A percentile compares a stretch with the other conserved stretches of the same genome.
phyloP scores from a whole-genome alignment of 2,113 vertebrate genomes.

The Leucoraja erinaceus region DNA sequence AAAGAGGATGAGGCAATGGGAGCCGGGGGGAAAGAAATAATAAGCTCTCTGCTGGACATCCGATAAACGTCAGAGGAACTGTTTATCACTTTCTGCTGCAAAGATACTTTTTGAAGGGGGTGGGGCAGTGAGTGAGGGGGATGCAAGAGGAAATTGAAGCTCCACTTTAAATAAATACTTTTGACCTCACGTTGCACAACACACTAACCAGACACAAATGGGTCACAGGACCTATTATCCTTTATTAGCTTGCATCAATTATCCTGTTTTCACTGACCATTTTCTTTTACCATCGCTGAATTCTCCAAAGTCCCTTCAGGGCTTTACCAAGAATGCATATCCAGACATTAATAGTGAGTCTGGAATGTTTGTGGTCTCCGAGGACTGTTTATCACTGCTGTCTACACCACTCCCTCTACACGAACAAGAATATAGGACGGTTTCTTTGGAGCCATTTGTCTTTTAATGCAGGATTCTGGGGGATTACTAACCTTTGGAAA shows the following conservation, averaged over 20 bases:
- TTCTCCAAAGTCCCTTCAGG: background rate
- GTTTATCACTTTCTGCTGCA: background rate
- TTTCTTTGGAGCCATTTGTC: background rate
- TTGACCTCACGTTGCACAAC: slow-evolving; percentile 25
- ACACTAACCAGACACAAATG: background rate
- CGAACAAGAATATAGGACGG: slow-evolving; percentile 1
- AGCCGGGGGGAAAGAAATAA: too few relatives aligned
- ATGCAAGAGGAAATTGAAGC: background rate
- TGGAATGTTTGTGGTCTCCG: slow-evolving; percentile 34
- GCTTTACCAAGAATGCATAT: slow-evolving; percentile 31
- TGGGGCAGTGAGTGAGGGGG: too few relatives aligned
- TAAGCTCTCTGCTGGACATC: too few relatives aligned
- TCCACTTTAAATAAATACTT: slow-evolving; percentile 13
- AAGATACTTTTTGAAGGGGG: background rate
- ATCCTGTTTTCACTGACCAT: slow-evolving; percentile 13
- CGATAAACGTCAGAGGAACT: background rate
- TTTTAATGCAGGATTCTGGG: background rate
- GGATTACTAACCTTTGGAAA: slow-evolving; percentile 1
- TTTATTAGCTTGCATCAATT: slow-evolving; percentile 25
- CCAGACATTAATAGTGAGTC: slow-evolving; percentile 38
- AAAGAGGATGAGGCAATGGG: too few relatives aligned
- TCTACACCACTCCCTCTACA: slow-evolving; percentile 27
- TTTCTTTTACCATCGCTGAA: background rate
- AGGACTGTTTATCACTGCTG: slow-evolving; percentile 34
- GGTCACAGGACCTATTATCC: slow-evolving; percentile 15